Evolutionary conservation across 35 echinoderm and acorn worm species (phyloP).

Genomic region (Stichopus chloronotus): DNA sequence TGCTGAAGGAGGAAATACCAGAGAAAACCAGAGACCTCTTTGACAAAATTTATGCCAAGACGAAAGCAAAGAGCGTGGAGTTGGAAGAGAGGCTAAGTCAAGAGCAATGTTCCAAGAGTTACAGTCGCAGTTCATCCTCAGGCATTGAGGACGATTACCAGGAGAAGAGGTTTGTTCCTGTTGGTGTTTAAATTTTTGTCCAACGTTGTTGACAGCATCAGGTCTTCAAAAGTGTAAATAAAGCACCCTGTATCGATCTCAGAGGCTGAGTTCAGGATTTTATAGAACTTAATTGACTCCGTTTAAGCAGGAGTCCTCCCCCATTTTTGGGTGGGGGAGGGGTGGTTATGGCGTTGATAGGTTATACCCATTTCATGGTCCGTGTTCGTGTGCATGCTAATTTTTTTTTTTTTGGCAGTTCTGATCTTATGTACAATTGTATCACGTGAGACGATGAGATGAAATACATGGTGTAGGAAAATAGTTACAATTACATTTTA

Average conservation of each 20-base stretch:
- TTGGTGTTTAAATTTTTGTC: not conserved
- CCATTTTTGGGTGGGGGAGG: no score
- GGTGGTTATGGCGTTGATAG: no score
- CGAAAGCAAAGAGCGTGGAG: not conserved
- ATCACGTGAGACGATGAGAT: no score
- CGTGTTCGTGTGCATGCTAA: no score
- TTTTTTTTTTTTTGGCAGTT: no score
- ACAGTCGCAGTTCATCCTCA: not conserved
- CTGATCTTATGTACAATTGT: no score
- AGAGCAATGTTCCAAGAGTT: not conserved
- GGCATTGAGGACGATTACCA: slow-evolving; percentile 19
- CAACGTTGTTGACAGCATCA: not conserved
- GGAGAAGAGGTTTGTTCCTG: not conserved
- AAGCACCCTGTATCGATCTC: not conserved
- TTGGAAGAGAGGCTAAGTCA: not conserved
- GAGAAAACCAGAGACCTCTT: not conserved
- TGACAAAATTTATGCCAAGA: not conserved
- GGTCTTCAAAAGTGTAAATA: not conserved
- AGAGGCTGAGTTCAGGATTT: not conserved
- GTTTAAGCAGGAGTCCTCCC: not conserved
- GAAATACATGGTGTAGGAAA: no score
- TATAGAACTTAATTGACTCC: not conserved
- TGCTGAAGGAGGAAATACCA: no score
- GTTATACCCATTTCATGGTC: no score
- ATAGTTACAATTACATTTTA: no score